Conservation (phyloP, 2,113 vertebrate species). For the Emberiza fucata region DNA sequence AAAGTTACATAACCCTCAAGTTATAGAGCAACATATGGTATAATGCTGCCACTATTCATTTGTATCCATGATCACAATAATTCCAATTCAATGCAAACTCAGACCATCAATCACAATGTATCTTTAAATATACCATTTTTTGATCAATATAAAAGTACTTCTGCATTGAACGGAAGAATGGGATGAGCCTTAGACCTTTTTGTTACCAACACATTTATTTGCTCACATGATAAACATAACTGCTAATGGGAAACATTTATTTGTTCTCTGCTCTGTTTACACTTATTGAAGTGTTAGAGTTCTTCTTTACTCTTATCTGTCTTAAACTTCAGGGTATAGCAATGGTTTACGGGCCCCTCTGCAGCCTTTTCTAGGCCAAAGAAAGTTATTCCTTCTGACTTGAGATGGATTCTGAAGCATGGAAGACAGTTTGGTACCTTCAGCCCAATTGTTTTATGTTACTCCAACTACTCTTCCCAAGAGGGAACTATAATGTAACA, state of each 20-base stretch:
- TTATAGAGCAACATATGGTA: background rate
- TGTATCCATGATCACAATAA: background rate
- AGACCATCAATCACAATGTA: background rate
- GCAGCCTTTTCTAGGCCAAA: background rate
- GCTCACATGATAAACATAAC: background rate
- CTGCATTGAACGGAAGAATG: background rate
- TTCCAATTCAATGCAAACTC: background rate
- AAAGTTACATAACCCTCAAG: background rate
- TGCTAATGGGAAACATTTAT: background rate
- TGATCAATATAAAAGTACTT: background rate
- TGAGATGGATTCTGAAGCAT: background rate
- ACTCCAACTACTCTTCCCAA: background rate
- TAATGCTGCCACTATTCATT: background rate
- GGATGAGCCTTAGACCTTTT: background rate
- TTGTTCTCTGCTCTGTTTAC: background rate
- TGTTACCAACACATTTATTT: background rate
- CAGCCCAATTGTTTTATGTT: background rate
- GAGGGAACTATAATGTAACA: background rate
- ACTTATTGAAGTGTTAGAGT: background rate
- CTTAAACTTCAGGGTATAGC: background rate
- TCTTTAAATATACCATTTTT: background rate
- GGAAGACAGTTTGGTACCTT: background rate
- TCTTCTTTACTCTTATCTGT: background rate
- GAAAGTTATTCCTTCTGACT: background rate
- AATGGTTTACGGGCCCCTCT: background rate